phyloP scores from a whole-genome alignment of 2,797 vertebrate species.

The Lepidocolaptes lacrymiger region DNA sequence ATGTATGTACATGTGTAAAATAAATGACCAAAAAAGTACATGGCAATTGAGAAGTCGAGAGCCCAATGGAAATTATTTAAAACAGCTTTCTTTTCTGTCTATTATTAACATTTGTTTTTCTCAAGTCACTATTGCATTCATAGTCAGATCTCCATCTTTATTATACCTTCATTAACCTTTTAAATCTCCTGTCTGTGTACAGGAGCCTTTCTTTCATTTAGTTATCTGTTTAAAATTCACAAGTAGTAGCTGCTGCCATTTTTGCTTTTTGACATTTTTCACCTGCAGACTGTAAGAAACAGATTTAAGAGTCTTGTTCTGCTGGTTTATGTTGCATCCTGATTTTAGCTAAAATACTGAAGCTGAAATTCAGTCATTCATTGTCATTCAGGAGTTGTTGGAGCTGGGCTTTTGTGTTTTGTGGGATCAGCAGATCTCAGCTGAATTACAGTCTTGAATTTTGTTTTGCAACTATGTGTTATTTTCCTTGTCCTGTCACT shows the following conservation, averaged over 20 bases:
- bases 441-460: conserved; percentile 49
- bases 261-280: conserved; percentile 62
- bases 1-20: not conserved
- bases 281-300: conserved; percentile 30
- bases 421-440: conserved; percentile 28
- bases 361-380: not conserved
- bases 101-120: conserved; percentile 12
- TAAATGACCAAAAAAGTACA: not conserved
- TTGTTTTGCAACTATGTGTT: conserved; percentile 19
- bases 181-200: conserved; percentile 37
- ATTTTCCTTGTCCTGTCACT: conserved; percentile 10
- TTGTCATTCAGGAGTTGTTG: conserved; percentile 53
- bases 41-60: not conserved
- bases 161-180: conserved; percentile 68
- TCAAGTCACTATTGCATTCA: not conserved
- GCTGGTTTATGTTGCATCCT: conserved; percentile 13
- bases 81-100: conserved; percentile 20
- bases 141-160: conserved; percentile 39
- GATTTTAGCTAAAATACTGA: conserved; percentile 27
- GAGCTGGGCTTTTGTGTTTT: conserved; percentile 31
- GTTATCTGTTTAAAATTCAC: conserved; percentile 65
- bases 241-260: conserved; percentile 42
- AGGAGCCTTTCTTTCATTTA: conserved; percentile 8
- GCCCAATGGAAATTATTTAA: conserved; percentile 3
- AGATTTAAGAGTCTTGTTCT: conserved; percentile 36